Conservation (phyloP, 2,113 vertebrate species). For the Antechinus flavipes region DNA sequence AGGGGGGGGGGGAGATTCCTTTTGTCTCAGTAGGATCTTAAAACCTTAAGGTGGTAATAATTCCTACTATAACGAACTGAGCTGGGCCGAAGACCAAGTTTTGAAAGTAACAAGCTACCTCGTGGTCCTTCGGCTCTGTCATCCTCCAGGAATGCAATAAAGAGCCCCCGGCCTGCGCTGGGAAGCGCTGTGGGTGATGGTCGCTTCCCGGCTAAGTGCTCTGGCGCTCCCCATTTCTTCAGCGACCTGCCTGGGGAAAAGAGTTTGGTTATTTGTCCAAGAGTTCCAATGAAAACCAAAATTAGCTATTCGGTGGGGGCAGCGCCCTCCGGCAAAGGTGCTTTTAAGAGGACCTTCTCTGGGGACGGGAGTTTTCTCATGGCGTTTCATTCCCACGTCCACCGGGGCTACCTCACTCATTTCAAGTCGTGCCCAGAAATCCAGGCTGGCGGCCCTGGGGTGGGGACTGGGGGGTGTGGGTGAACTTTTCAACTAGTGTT, state of each 20-base stretch:
- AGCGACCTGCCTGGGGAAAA: neutral
- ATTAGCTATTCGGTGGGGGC: neutral
- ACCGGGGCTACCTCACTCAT: neutral
- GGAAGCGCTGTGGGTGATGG: neutral
- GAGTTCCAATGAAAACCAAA: slow-evolving; percentile 1
- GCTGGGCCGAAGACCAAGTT: slow-evolving; percentile 44
- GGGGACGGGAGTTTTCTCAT: neutral
- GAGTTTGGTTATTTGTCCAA: slow-evolving; percentile 28
- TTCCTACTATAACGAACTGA: slow-evolving; percentile 39
- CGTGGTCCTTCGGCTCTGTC: slow-evolving; percentile 47
- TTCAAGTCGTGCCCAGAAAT: neutral
- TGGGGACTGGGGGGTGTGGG: neutral
- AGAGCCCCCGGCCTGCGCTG: slow-evolving; percentile 46
- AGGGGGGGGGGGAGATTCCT: slow-evolving; percentile 55
- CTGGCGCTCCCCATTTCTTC: slow-evolving; percentile 36
- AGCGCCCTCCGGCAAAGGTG: neutral
- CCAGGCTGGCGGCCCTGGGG: neutral
- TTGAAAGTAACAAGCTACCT: slow-evolving; percentile 58
- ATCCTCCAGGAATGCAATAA: slow-evolving; percentile 53
- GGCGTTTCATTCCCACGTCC: neutral
- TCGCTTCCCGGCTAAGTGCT: slow-evolving; percentile 3
- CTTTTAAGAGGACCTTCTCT: neutral
- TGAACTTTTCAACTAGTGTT: slow-evolving; percentile 25
- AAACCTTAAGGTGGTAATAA: slow-evolving; percentile 65
- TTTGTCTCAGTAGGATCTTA: slow-evolving; percentile 56